phyloP scores from a whole-genome alignment of 1,140 invertebrate species.

The Nephila pilipes region DNA sequence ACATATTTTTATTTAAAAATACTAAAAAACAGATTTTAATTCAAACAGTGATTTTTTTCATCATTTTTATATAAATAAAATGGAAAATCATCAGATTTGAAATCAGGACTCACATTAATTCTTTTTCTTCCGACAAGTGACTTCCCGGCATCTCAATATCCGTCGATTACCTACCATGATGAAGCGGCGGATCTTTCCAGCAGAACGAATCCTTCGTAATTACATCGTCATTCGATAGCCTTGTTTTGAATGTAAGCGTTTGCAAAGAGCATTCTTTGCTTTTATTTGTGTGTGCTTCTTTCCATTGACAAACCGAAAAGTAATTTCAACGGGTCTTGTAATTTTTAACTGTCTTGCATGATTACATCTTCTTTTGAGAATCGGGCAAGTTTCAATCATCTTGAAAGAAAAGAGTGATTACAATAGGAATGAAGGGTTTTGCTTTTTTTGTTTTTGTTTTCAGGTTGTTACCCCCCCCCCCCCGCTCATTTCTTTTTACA shows the following conservation, averaged over 20 bases:
- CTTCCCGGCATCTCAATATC: slow-evolving; percentile 34
- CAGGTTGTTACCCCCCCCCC: neutral
- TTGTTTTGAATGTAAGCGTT: slow-evolving; percentile 39
- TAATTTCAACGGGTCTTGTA: slow-evolving; percentile 59
- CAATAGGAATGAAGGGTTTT: neutral
- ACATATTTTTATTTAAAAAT: no score
- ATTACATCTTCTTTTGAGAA: slow-evolving; percentile 26
- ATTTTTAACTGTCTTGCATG: slow-evolving; percentile 68
- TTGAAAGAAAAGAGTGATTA: slow-evolving; percentile 31
- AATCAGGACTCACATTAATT: slow-evolving; percentile 33
- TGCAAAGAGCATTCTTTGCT: neutral
- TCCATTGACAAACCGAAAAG: slow-evolving; percentile 51
- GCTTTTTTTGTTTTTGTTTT: neutral
- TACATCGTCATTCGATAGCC: slow-evolving; percentile 40
- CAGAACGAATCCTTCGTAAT: slow-evolving; percentile 29
- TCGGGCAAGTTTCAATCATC: slow-evolving; percentile 36
- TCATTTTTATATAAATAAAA: neutral
- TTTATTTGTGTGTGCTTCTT: neutral
- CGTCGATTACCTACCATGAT: slow-evolving; percentile 7
- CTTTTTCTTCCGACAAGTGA: neutral
- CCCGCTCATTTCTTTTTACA: neutral
- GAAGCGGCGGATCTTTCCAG: slow-evolving; percentile 10
- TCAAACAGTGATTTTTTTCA: neutral
- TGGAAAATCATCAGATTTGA: neutral
- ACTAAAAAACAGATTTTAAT: no score